Evolutionary conservation across 2,888 invertebrate species (phyloP), one percentile per base, ranked within the genome.

Genomic region (Phorcus lineatus): DNA sequence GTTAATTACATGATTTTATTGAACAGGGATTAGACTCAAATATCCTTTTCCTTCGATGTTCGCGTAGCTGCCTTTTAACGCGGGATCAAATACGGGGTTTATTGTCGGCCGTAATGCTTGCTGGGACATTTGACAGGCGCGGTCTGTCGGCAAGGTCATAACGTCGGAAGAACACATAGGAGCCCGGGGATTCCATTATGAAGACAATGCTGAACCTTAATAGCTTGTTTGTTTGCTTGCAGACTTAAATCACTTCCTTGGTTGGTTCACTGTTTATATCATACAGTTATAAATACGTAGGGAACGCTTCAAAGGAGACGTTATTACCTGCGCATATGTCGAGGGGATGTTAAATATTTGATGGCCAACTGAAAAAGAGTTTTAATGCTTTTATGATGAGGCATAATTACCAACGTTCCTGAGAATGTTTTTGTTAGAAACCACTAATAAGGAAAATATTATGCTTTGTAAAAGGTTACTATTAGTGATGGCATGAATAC

Each of bases 11-110:
- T 47, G 47, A 47, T 47, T 47, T 47, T 47, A 47, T 47, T 47
- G 47, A 4, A 47, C 4, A 47, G 13, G 47, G 47, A 47, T 47
- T 47, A 47, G 47, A 47, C 47, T 47, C 47, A 47, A 47, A 47
- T 47, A 47, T 47, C 47, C 7, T 47, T 47, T 47, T 47, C 47
- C 47, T 47, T 47, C 47, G 13, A 47, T 70, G 70, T 24, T 40
- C 70, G 70, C n/a, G 11, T 36, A n/a, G 36, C 40, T 70, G 28
- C 40, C 70, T 70, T 70, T 70, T 40, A 36, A 70, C 36, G 70
- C 70, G 70, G 40, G 70, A 70, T 70, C 70, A 70, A 70, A 70
- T 16, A 70, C 19, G 36, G 11, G 36, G 70, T 70, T 62, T 70
- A 70, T 70, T 36, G 40, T 70, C 11, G 31, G 17, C 3, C 36